These are phyloP conservation scores for Rhysida immarginata DNA, from an alignment of 1,140 invertebrate genomes.

Conservation along the genomic window DNA sequence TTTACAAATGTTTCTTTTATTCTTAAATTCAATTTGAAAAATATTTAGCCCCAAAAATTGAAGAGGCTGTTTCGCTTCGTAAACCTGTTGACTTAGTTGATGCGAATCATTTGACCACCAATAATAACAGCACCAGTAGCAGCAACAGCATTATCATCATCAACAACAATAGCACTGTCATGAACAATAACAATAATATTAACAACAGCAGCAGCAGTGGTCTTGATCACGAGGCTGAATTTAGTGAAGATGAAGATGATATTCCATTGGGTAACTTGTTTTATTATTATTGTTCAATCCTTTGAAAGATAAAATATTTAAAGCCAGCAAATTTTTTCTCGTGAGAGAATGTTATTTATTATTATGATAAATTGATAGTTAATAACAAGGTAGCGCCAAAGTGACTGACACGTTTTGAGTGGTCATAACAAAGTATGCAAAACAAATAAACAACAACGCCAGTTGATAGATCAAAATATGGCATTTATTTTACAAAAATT, in stretches of 20 bases:
- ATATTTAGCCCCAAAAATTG: too few species aligned
- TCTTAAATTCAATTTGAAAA: too few species aligned
- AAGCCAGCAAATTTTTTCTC: background rate
- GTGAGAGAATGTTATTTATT: background rate
- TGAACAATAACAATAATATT: constrained; percentile 15
- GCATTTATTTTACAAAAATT: background rate
- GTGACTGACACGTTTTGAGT: too few species aligned
- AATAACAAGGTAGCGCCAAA: too few species aligned
- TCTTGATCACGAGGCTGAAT: constrained; percentile 36
- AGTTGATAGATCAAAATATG: too few species aligned
- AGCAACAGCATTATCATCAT: constrained; percentile 14
- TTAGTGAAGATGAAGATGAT: constrained; percentile 64
- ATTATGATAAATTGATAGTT: too few species aligned
- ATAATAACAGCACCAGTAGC: constrained; percentile 11
- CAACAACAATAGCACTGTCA: constrained; percentile 14
- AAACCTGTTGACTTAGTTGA: background rate
- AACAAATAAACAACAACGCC: too few species aligned
- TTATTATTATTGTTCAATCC: background rate
- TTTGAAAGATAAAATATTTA: too few species aligned
- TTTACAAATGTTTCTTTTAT: too few species aligned
- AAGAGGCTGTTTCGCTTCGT: constrained; percentile 3
- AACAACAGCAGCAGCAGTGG: constrained; percentile 32
- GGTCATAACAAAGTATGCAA: too few species aligned
- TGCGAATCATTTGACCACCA: background rate
- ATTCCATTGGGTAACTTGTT: constrained; percentile 47